These are phyloP conservation scores for Caenorhabditis zanzibari DNA, from an alignment of 2,888 invertebrate genomes.

Conservation along the genomic window DNA sequence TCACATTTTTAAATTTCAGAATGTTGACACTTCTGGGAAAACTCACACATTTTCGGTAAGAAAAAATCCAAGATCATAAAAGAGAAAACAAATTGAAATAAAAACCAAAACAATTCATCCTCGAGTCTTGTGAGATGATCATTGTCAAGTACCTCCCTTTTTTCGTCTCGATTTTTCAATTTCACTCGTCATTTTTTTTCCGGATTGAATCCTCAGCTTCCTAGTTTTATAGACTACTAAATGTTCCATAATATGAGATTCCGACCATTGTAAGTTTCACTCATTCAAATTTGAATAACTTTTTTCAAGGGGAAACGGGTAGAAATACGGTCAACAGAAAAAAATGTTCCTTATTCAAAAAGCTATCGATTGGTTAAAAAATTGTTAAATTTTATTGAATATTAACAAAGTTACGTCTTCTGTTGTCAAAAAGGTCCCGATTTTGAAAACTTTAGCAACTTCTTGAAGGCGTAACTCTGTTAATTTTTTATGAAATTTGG, in stretches of 20 bases:
- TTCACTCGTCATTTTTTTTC: slow-evolving; percentile 24
- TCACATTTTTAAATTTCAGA: neutral
- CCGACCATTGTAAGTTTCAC: slow-evolving; percentile 51
- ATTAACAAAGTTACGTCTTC: no score
- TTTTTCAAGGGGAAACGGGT: no score
- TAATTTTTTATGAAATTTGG: no score
- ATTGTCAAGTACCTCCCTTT: slow-evolving; percentile 45
- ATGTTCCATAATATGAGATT: slow-evolving; percentile 49
- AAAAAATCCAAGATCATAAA: neutral
- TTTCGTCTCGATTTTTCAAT: neutral
- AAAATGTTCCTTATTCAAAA: no score
- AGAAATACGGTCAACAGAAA: no score
- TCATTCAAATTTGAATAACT: no score
- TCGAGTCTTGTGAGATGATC: slow-evolving; percentile 25
- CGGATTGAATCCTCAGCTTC: neutral
- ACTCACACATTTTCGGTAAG: slow-evolving; percentile 48
- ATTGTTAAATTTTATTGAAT: no score
- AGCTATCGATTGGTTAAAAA: no score
- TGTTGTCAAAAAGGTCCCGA: no score
- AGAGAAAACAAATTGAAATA: slow-evolving; percentile 17
- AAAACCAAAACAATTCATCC: slow-evolving; percentile 27
- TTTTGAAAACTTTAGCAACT: no score
- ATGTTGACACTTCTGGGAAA: slow-evolving; percentile 51
- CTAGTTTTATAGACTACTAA: slow-evolving; percentile 4
- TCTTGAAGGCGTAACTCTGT: no score